Percentiles rank a stretch among this genome's conserved stretches.
Conservation (phyloP, 2,888 invertebrate genomes). For the Agriopis marginaria region DNA sequence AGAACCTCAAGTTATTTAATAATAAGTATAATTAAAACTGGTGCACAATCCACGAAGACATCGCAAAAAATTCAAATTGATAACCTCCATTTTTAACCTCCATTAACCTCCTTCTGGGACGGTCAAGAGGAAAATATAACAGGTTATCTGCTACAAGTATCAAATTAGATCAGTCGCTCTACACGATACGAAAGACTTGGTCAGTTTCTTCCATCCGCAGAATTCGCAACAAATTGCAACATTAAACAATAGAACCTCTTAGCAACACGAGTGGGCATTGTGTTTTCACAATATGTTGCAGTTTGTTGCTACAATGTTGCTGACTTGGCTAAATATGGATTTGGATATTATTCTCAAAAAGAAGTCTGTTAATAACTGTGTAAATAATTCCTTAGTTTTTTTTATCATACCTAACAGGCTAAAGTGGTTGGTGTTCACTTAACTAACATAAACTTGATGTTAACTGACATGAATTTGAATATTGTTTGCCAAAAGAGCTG, state of each 20-base stretch:
- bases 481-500: background rate
- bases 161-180: constrained; percentile 51
- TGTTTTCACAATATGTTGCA: constrained; percentile 39
- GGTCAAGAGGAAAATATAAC: background rate
- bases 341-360: background rate
- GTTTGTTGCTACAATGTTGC: constrained; percentile 27
- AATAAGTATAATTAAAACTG: too few species aligned
- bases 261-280: constrained; percentile 73
- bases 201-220: constrained; percentile 82
- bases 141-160: constrained; percentile 48
- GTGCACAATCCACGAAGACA: too few species aligned
- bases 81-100: too few species aligned
- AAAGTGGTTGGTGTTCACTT: background rate
- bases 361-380: too few species aligned
- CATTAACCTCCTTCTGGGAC: too few species aligned
- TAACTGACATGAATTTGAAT: too few species aligned
- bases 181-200: constrained; percentile 69
- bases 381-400: background rate
- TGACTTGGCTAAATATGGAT: constrained; percentile 12
- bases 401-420: background rate
- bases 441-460: too few species aligned
- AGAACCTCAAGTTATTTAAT: too few species aligned
- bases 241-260: constrained; percentile 86
- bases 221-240: constrained; percentile 81
- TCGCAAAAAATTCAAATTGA: too few species aligned